Percentiles rank a stretch among this genome's conserved stretches.
Conservation (phyloP, 2,888 invertebrate species). For the Oligia strigilis region DNA sequence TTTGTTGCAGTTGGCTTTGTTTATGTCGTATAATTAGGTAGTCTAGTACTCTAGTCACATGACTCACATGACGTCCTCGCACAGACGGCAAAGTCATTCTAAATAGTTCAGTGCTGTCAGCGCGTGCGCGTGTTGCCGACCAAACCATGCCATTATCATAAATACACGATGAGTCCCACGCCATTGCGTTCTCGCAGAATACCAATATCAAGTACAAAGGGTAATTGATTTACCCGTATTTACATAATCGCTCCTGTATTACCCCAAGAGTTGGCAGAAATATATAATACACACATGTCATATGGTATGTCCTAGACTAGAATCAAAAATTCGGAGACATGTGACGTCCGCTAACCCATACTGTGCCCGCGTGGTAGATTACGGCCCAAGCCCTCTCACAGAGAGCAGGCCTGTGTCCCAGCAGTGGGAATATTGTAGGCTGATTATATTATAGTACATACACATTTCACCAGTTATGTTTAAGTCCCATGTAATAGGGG, state of each 20-base stretch:
- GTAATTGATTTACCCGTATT: neutral
- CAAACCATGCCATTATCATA: constrained; percentile 29
- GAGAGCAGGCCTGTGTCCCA: neutral
- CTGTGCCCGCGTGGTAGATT: neutral
- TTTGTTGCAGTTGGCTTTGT: neutral
- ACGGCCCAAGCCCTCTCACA: neutral
- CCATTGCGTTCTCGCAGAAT: neutral
- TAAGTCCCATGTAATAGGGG: too few species aligned
- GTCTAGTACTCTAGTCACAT: neutral
- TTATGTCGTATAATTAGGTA: neutral
- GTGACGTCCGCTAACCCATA: neutral
- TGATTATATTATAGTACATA: too few species aligned
- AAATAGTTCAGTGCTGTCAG: constrained; percentile 3
- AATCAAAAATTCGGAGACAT: neutral
- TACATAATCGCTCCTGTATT: neutral
- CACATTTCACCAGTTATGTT: too few species aligned
- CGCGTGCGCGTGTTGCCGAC: neutral
- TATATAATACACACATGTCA: too few species aligned
- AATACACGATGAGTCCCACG: constrained; percentile 2
- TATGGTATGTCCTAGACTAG: neutral
- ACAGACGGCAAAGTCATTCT: neutral
- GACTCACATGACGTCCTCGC: neutral
- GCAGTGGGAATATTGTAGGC: neutral
- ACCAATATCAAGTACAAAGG: constrained; percentile 33
- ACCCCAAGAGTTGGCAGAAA: neutral